phyloP scores from a whole-genome alignment of 2,113 vertebrate species.

The Hydrochoerus hydrochaeris region DNA sequence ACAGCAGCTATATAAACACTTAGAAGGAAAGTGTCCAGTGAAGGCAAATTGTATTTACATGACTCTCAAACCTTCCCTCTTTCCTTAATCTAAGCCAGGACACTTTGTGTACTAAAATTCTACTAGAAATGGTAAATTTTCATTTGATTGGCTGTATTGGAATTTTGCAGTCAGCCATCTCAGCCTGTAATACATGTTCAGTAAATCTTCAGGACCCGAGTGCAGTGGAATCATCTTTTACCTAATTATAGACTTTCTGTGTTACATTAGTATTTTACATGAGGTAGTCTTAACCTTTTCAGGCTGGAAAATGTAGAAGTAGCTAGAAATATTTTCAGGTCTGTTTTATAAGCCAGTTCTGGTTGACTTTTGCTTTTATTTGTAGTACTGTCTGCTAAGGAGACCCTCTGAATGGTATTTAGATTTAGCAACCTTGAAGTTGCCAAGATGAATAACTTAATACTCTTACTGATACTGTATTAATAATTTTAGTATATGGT shows the following conservation, averaged over 20 bases:
- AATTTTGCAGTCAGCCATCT: neutral
- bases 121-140: conserved; percentile 4
- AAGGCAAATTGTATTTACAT: neutral
- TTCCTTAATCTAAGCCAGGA: neutral
- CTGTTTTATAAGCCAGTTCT: neutral
- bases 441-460: neutral
- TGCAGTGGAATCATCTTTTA: neutral
- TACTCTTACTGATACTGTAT: neutral
- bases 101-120: neutral
- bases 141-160: neutral
- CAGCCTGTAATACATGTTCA: neutral
- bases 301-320: neutral
- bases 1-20: neutral
- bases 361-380: neutral
- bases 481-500: neutral
- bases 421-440: neutral
- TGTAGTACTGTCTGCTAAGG: neutral
- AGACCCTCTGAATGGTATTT: neutral
- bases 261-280: neutral
- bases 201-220: neutral
- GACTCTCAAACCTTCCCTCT: neutral
- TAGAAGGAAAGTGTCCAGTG: neutral
- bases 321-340: neutral
- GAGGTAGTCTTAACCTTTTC: neutral
- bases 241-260: neutral